Evolutionary conservation across 1,140 invertebrate genomes (phyloP).

Genomic region (Drosophila novamexicana): DNA sequence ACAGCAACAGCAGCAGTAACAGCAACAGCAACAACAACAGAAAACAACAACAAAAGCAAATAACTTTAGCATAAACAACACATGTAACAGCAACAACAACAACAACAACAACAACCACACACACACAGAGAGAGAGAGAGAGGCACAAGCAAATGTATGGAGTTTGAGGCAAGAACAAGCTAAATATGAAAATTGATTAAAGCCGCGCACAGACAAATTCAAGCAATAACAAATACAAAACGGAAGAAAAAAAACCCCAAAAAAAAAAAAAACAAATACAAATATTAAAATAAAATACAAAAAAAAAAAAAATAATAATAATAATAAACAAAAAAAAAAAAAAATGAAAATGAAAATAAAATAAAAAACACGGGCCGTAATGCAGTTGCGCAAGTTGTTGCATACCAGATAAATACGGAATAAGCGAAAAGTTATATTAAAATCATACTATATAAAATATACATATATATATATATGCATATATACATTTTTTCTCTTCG

Average conservation of each 20-base stretch:
- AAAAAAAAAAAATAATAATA: constrained; percentile 23
- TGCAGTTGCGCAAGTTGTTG: constrained; percentile 22
- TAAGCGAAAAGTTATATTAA: constrained; percentile 44
- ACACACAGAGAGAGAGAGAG: neutral
- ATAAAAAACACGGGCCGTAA: constrained; percentile 26
- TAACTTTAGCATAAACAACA: neutral
- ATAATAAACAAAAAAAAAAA: neutral
- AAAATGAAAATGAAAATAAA: constrained; percentile 9
- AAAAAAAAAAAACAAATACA: constrained; percentile 9
- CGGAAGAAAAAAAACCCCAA: neutral
- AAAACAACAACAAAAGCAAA: constrained; percentile 4
- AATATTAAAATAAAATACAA: constrained; percentile 38
- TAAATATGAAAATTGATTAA: neutral
- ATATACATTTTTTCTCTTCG: constrained; percentile 44
- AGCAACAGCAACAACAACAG: constrained; percentile 3
- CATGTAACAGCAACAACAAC: neutral
- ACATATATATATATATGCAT: constrained; percentile 38
- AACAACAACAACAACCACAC: neutral
- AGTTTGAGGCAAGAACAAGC: neutral
- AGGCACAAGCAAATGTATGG: constrained; percentile 8
- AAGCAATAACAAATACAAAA: constrained; percentile 35
- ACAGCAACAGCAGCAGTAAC: neutral
- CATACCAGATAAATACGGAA: constrained; percentile 28
- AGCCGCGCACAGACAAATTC: constrained; percentile 1
- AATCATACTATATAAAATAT: constrained; percentile 45